Evolutionary conservation across 2,888 invertebrate species (phyloP), one percentile per base, ranked within the genome.

Genomic region (Synanthedon myopaeformis): DNA sequence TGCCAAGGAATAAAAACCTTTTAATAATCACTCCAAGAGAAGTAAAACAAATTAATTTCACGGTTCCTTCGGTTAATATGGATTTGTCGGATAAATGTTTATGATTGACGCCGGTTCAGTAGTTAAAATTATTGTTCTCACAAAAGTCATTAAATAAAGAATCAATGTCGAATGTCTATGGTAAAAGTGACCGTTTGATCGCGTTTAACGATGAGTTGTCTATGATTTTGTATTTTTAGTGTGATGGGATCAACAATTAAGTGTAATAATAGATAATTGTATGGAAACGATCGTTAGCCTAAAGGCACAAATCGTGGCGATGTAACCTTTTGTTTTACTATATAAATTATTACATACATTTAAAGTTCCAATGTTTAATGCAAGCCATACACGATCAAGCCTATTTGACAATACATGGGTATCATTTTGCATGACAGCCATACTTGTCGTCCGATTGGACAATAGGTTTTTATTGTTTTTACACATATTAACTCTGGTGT

Each of bases 241-340:
- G 62, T 74, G 74, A 79, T 79, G 62, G 70, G 62, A 62, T 56
- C 60, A 69, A 63, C 72, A 76, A 82, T 82, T 81, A 82, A 75
- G 57, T 70, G 55, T 80, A 82, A 82, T 81, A 73, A 74, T 67
- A 69, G 64, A 67, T 76, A 76, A 81, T 77, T 64, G 67, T 53
- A 58, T 58, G 57, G 61, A 62, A 68, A 68, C 64, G 65, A 65
- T 66, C 49, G 45, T 45, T 45, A 45, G 45, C 45, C 45, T 45
- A 45, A 35, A 6, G 45, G 45, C 45, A 35, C 35, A 35, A 10
- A 35, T 35, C 35, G 35, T 35, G 35, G 35, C 35, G 6, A 35
- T 35, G 35, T 35, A 35, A 35, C 8, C 35, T 35, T 35, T 35
- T 35, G 10, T 35, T 35, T 35, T 35, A 35, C 35, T 35, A 35